Evolutionary conservation across 1,140 invertebrate genomes (phyloP).

Genomic region (Drosophila malerkotliana): DNA sequence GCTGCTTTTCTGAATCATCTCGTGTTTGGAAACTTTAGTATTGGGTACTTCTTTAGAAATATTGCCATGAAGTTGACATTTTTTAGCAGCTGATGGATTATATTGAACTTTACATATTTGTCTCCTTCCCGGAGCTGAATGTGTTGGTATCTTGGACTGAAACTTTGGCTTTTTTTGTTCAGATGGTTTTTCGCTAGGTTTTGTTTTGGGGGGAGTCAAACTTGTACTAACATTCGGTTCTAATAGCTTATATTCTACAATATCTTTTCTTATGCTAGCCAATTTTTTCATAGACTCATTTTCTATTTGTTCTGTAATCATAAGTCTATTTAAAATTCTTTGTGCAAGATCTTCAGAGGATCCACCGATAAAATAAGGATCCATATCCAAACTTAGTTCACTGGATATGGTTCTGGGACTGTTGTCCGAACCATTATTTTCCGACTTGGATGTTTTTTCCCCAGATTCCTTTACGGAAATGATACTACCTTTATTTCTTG

Average conservation of each 20-base stretch:
- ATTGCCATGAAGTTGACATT: not conserved
- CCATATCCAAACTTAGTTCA: not conserved
- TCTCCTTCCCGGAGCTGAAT: not conserved
- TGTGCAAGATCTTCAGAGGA: not conserved
- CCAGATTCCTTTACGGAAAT: no score
- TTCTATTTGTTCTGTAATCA: not conserved
- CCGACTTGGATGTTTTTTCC: not conserved
- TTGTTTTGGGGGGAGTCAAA: not conserved
- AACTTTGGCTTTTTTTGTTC: not conserved
- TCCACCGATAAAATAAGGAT: not conserved
- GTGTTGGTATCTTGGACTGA: not conserved
- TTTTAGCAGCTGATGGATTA: not conserved
- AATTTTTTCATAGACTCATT: not conserved
- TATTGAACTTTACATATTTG: not conserved
- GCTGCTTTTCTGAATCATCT: not conserved
- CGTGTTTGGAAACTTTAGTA: not conserved
- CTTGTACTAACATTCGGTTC: not conserved
- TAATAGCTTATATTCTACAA: not conserved
- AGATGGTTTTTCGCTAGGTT: not conserved
- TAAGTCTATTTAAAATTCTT: not conserved
- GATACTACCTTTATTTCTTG: not conserved
- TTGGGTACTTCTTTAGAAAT: not conserved
- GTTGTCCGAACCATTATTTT: no score
- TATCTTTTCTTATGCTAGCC: not conserved
- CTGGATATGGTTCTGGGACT: not conserved